Evolutionary conservation across 2,888 invertebrate species (phyloP), one percentile per base, ranked within the genome.

Genomic region (Ormyrus labotus): DNA sequence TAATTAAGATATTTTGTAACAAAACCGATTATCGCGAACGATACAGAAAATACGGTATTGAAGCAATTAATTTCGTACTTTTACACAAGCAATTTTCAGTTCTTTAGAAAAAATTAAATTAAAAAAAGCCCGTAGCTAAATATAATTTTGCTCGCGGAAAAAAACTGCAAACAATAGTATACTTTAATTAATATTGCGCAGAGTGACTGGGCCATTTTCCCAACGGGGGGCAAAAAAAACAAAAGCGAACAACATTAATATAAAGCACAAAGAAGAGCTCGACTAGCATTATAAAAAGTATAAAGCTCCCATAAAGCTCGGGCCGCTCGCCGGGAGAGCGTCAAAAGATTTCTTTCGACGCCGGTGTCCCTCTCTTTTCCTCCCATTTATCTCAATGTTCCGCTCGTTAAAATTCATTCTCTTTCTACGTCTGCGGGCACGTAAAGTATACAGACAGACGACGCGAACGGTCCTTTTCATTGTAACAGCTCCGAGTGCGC

Each of bases 101-200:
- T 0, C 34, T 3, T 4, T 0, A 34, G 34, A 34, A 4, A 34
- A 34, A 34, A 34, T 34, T 4, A 34, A 34, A 34, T 34, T 34
- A 34, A 34, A 34, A 13, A 34, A 34, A 34, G 3, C 34, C 34
- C 34, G 2, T 4, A 34, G 34, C 34, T 34, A 71, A 10, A 34
- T 8, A 60, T 34, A 7, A 50, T 71, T 71, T 71, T 19, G 10
- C 11, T 51, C 51, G 19, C 47, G 34, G 34, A 64, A 13, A 73
- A 45, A 63, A 55, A n/a, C 5, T 13, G 53, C 13, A 6, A 70
- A 60, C 60, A 60, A 60, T 50, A 60, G 70, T 51, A 10, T 19
- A 13, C 53, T 13, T 64, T 48, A 73, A 73, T 73, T 73, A 73
- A 73, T 73, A 73, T 73, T 73, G n/a, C 72, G 72, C 53, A 73